Base-by-base conservation (phyloP, 1,140 invertebrate species). In the Phortica variegata region DNA sequence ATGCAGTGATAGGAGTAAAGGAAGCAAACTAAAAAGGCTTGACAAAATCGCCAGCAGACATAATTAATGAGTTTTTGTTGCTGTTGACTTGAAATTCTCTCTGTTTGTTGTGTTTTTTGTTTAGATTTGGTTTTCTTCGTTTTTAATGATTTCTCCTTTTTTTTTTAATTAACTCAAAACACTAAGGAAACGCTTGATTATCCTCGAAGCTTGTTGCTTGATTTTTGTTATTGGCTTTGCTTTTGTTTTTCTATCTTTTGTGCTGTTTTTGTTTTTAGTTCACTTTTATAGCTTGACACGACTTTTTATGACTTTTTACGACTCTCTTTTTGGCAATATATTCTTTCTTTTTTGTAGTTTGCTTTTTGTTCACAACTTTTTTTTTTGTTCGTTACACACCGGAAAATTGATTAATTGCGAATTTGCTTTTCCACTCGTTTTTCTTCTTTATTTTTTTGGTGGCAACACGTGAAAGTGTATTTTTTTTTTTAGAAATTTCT, bases 321-420 rank as follows among this genome's bases (percentile, higher is more conserved):
- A n/a, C n/a, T 26, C 5, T 26, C 10, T 26, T 26, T 26, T 26
- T 26, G 23, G 23, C 23, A 31, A 9, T 19, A 29, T 57, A 20
- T 47, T 46, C 40, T 18, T 52, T 32, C 43, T 41, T 8, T 43
- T 50, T 19, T n/a, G 38, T 49, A n/a, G 43, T 38, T 18, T 10
- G n/a, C 9, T 34, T 46, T 43, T 40, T 10, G 17, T 18, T 15
- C 2, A 12, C 21, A 17, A 19, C 20, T 13, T 51, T 41, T 57
- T 52, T 57, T 55, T 43, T 52, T 61, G 55, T 59, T 12, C 6
- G 26, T 29, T 12, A 29, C 26, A 12, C 6, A 58, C 65, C 63
- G 63, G 63, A 66, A 66, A 66, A 66, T 66, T 66, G 63, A 66
- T 66, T 66, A 66, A 66, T 66, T 68, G 65, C 53, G 52, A 37